phyloP scores from a whole-genome alignment of 2,113 vertebrate species.

The Cyprinodon variegatus region DNA sequence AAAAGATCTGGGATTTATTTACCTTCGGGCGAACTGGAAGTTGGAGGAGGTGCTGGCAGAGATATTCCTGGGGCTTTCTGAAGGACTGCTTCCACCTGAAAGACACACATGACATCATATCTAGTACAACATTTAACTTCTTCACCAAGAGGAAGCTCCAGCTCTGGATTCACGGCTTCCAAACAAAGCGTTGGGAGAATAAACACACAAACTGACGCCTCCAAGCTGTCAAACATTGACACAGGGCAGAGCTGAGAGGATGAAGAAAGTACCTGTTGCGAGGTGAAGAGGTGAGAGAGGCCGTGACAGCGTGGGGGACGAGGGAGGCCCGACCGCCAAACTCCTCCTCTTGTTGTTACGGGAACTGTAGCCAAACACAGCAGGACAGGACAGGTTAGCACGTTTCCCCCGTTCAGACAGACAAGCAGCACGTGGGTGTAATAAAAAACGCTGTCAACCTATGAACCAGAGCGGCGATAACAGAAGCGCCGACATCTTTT shows the following conservation, averaged over 20 bases:
- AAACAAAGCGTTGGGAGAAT: no score
- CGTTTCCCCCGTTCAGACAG: slow-evolving; percentile 7
- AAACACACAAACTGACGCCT: neutral
- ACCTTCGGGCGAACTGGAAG: slow-evolving; percentile 94
- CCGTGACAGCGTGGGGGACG: slow-evolving; percentile 90
- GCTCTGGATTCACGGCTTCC: no score
- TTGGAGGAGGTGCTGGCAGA: slow-evolving; percentile 85
- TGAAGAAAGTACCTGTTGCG: slow-evolving; percentile 82
- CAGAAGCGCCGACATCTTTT: slow-evolving; percentile 5
- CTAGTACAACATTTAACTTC: neutral
- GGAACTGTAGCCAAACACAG: slow-evolving; percentile 75
- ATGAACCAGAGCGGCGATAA: neutral
- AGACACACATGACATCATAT: neutral
- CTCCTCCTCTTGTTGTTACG: slow-evolving; percentile 91
- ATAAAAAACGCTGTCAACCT: slow-evolving; percentile 4
- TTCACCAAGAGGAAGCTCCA: neutral
- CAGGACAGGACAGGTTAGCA: slow-evolving; percentile 6
- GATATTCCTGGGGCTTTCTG: slow-evolving; percentile 93
- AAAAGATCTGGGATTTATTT: slow-evolving; percentile 14
- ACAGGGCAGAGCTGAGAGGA: neutral
- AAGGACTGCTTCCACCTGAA: slow-evolving; percentile 88
- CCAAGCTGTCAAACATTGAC: neutral
- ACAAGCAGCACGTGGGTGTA: neutral
- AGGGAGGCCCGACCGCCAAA: slow-evolving; percentile 85
- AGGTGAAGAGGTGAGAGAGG: slow-evolving; percentile 91